Evolutionary conservation across 2,797 vertebrate genomes (phyloP), one percentile per base, ranked within the genome.

Genomic region (Micromesistius poutassou): DNA sequence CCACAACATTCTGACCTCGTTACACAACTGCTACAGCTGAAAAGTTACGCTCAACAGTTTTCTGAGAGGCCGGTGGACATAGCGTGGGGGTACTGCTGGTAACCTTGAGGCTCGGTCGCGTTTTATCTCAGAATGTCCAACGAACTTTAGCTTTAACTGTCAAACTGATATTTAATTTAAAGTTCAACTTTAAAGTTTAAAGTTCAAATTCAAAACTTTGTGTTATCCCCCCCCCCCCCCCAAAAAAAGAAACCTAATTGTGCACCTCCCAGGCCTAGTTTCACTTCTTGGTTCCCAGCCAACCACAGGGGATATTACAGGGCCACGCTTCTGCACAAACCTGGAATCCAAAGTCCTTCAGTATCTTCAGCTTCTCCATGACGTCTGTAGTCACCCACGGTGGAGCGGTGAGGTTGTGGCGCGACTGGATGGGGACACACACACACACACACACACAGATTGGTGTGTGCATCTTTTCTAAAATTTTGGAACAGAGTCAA

Each of bases 261-360:
- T 5, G 22, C 22, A 6, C 50, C 50, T 55, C 13, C 50, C 4
- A 55, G 50, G 13, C 22, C 22, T n/a, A 55, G 19, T 55, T 55
- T 22, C 50, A 55, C 50, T 1, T 22, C 50, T 22, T 22, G 19
- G 50, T 22, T n/a, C 2, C 50, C n/a, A 62, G 46, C 46, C 46
- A 19, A 50, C 14, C 50, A 62, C 22, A 7, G 50, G 50, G 7
- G 19, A n/a, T 62, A n/a, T n/a, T 62, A 8, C 46, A 6, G 19
- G 46, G 40, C 40, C 1, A 42, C 2, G 12, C 55, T 50, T 50
- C 19, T 19, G 19, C 46, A 50, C 55, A 62, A n/a, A 68, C 62
- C 62, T 68, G n/a, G 25, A 68, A 68, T 25, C 8, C 93, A 82
- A 98, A 98, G 90, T 98, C 95, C 89, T 97, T 99, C 7, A 99